Evolutionary conservation across 2,113 vertebrate species (phyloP).

Genomic region (Excalfactoria chinensis): DNA sequence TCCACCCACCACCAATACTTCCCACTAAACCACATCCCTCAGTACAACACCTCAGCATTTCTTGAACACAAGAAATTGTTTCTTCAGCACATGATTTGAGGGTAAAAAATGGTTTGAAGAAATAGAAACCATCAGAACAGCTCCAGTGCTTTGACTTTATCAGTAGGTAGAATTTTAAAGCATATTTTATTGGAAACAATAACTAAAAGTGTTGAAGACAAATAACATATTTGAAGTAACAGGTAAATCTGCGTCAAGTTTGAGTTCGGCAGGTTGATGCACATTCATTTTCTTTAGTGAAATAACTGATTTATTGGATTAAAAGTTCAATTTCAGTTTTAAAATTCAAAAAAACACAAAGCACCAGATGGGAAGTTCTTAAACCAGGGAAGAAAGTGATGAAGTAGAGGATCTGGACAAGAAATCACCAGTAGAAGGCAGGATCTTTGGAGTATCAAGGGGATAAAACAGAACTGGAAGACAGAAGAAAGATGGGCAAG

Average conservation of each 20-base stretch:
- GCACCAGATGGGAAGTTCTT: background rate
- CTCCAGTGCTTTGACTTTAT: background rate
- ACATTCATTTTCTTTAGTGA: background rate
- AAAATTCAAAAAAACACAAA: background rate
- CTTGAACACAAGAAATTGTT: background rate
- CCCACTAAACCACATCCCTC: too few relatives aligned
- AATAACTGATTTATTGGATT: background rate
- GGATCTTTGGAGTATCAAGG: background rate
- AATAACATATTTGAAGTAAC: background rate
- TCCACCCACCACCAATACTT: too few relatives aligned
- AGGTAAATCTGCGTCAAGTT: background rate
- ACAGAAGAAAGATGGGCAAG: background rate
- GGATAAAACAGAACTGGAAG: background rate
- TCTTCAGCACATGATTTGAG: background rate
- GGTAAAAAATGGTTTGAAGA: background rate
- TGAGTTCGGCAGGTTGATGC: background rate
- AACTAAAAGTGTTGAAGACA: background rate
- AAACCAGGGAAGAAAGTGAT: background rate
- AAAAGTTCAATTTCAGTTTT: background rate
- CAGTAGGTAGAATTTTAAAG: background rate
- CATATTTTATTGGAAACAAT: background rate
- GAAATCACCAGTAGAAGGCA: background rate
- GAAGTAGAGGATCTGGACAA: background rate
- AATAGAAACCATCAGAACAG: background rate
- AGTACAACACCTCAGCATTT: too few relatives aligned